These are phyloP conservation scores for Neotoxoptera formosana DNA, from an alignment of 1,140 invertebrate genomes.

Conservation along the genomic window DNA sequence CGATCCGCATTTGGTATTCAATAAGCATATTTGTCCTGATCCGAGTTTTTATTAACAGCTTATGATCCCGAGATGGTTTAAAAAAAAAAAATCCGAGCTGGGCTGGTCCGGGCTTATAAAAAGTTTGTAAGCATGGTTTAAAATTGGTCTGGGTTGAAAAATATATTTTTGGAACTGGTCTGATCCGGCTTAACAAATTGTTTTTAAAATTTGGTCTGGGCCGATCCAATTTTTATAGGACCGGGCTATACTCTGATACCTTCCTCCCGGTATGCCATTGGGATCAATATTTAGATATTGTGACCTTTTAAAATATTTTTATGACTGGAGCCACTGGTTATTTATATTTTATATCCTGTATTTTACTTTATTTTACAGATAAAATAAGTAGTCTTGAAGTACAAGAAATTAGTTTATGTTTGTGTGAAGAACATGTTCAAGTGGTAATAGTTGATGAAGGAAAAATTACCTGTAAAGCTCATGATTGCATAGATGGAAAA, in stretches of 20 bases:
- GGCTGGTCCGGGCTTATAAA: neutral
- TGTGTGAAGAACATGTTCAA: slow-evolving; percentile 66
- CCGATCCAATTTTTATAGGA: neutral
- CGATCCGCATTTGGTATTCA: neutral
- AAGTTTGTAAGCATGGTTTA: neutral
- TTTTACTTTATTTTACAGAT: neutral
- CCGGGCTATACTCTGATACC: neutral
- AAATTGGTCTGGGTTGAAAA: neutral
- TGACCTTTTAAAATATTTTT: no score
- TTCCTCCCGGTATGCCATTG: no score
- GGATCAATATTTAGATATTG: no score
- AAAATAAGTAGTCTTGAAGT: neutral
- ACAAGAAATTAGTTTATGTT: slow-evolving; percentile 62
- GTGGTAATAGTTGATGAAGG: slow-evolving; percentile 65
- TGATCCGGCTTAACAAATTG: neutral
- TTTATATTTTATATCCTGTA: neutral
- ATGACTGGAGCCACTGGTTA: no score
- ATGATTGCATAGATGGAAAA: slow-evolving; percentile 81
- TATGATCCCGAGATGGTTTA: no score
- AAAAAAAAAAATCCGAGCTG: no score
- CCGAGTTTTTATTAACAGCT: neutral
- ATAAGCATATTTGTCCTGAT: neutral
- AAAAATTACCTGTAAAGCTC: slow-evolving; percentile 72
- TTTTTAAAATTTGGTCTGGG: neutral
- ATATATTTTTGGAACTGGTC: neutral